Conservation (phyloP, 2,888 invertebrate genomes). For the Teleiodes luculella region DNA sequence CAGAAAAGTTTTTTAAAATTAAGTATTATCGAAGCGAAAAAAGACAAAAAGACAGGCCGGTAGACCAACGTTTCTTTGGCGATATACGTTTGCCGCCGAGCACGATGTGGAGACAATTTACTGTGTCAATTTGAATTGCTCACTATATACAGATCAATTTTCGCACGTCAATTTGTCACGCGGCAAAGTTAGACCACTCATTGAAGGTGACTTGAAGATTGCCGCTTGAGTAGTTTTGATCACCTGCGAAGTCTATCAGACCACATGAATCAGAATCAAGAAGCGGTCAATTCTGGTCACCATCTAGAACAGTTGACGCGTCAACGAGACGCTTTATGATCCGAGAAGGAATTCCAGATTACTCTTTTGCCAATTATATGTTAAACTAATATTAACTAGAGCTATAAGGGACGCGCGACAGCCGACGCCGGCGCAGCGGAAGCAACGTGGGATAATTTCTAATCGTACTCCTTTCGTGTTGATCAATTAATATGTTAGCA, state of each 20-base stretch:
- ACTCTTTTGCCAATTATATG: conserved; percentile 11
- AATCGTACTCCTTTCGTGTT: conserved; percentile 75
- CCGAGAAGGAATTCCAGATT: neutral
- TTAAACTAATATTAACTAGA: conserved; percentile 23
- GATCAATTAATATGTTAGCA: conserved; percentile 69
- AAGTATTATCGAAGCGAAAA: conserved; percentile 27
- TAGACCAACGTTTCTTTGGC: conserved; percentile 23
- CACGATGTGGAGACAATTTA: conserved; percentile 29
- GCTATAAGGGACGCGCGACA: conserved; percentile 24
- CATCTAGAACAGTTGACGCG: conserved; percentile 8
- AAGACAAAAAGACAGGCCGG: conserved; percentile 29
- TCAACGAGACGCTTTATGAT: neutral
- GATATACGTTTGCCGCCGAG: conserved; percentile 14
- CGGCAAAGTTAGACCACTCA: conserved; percentile 11
- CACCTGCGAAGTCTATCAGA: neutral
- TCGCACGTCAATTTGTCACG: conserved; percentile 47
- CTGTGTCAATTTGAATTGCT: conserved; percentile 54
- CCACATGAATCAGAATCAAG: neutral
- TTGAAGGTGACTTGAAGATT: neutral
- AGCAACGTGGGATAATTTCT: conserved; percentile 57
- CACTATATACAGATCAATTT: conserved; percentile 53
- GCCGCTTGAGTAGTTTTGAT: neutral
- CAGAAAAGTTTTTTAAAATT: conserved; percentile 24
- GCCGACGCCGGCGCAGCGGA: conserved; percentile 26
- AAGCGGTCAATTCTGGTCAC: neutral